Percentiles rank a stretch among this genome's conserved stretches.
These are phyloP conservation scores for Paratrypauchen microcephalus DNA, from an alignment of 2,797 vertebrate genomes.

Conservation along the genomic window DNA sequence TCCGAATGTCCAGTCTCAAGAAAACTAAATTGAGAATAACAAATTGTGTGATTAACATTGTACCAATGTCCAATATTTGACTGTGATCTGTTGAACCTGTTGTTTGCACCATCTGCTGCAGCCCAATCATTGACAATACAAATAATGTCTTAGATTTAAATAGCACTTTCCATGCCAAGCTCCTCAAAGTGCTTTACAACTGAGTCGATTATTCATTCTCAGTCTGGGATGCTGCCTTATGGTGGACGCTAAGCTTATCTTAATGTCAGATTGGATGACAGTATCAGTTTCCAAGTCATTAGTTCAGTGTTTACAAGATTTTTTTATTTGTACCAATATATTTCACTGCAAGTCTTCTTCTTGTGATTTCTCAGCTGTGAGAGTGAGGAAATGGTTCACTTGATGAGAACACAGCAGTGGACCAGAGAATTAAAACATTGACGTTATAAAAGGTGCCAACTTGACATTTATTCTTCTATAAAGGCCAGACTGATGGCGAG, in stretches of 20 bases:
- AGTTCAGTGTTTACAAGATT: background rate
- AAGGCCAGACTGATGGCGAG: background rate
- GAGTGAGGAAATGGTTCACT: background rate
- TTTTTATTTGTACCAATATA: too few relatives aligned
- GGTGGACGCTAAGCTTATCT: too few relatives aligned
- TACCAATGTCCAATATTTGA: background rate
- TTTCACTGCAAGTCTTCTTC: too few relatives aligned
- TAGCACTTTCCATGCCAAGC: background rate
- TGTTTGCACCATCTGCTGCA: background rate
- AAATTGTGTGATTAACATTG: too few relatives aligned
- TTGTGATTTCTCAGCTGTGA: background rate
- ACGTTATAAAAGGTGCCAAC: background rate
- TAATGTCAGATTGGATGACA: background rate
- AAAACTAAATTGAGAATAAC: too few relatives aligned
- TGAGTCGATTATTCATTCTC: background rate
- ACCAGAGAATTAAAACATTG: background rate
- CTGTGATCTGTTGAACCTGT: background rate
- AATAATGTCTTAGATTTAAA: slow-evolving; percentile 1
- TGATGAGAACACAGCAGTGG: background rate
- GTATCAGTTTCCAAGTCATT: background rate
- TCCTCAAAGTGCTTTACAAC: background rate
- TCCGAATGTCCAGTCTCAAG: too few relatives aligned
- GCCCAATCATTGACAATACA: background rate
- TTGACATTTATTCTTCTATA: background rate
- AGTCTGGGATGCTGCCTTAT: background rate